phyloP scores from a whole-genome alignment of 1,140 invertebrate genomes.

The Pseudomyrmex flavicornis region DNA sequence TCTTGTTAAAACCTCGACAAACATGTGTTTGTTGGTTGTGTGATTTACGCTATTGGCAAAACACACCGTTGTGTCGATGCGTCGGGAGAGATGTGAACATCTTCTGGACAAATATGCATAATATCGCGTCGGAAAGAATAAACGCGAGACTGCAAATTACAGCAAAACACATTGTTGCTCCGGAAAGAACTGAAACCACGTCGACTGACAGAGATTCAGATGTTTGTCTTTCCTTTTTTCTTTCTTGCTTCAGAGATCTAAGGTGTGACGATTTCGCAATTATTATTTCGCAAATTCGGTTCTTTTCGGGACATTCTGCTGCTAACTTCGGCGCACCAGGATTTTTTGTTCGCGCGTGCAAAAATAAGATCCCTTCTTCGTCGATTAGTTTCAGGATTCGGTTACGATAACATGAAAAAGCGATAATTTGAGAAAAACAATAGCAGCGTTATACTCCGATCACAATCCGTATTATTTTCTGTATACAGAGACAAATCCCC shows the following conservation, averaged over 20 bases:
- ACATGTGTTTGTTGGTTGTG: conserved; percentile 31
- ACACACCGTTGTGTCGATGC: conserved; percentile 44
- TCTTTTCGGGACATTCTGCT: conserved; percentile 14
- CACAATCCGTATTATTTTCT: too few relatives aligned
- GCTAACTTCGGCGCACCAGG: conserved; percentile 7
- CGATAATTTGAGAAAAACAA: too few relatives aligned
- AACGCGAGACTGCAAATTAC: conserved; percentile 25
- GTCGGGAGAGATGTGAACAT: conserved; percentile 61
- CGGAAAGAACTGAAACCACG: not conserved
- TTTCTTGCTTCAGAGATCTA: not conserved
- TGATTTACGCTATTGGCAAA: conserved; percentile 16
- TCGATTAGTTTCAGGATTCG: too few relatives aligned
- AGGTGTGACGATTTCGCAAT: not conserved
- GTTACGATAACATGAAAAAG: not conserved
- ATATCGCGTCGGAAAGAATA: conserved; percentile 59
- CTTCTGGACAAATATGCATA: conserved; percentile 56
- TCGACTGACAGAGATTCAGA: conserved; percentile 11
- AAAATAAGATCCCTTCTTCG: too few relatives aligned
- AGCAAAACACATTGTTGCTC: conserved; percentile 14
- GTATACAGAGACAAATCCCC: too few relatives aligned
- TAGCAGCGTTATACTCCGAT: too few relatives aligned
- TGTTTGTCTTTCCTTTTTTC: not conserved
- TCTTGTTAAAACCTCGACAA: conserved; percentile 37
- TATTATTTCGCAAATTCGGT: not conserved
- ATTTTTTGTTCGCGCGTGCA: not conserved